Percentiles rank a stretch among this genome's conserved stretches.
Evolutionary conservation across 2,113 vertebrate species (phyloP).

Genomic region (Chrysemys picta): DNA sequence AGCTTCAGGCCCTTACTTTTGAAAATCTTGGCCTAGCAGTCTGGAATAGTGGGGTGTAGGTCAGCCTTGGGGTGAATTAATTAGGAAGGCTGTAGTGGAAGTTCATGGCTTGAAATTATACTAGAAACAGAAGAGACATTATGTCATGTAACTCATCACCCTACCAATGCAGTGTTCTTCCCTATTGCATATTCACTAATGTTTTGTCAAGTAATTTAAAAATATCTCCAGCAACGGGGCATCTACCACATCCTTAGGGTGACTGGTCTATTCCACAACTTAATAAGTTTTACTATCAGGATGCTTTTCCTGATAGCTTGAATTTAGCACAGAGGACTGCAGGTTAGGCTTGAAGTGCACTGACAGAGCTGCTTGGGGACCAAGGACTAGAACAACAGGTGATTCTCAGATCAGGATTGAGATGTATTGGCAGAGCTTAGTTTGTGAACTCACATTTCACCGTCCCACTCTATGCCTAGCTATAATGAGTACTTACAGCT

Average conservation of each 20-base stretch:
- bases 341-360: neutral
- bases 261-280: neutral
- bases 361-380: neutral
- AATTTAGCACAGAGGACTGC: neutral
- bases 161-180: neutral
- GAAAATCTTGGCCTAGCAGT: neutral
- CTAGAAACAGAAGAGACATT: neutral
- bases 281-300: neutral
- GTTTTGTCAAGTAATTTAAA: neutral
- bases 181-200: neutral
- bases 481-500: neutral
- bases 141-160: neutral
- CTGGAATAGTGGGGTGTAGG: neutral
- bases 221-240: neutral
- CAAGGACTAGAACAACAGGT: neutral
- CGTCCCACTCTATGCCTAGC: neutral
- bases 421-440: neutral
- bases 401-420: neutral
- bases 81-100: neutral
- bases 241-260: neutral
- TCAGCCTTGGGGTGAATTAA: no score
- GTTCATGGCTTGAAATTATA: neutral
- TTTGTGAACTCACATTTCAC: neutral
- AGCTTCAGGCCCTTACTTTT: accelerated
- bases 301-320: neutral